phyloP scores from a whole-genome alignment of 2,113 vertebrate genomes.

The Brachypteracias leptosomus region DNA sequence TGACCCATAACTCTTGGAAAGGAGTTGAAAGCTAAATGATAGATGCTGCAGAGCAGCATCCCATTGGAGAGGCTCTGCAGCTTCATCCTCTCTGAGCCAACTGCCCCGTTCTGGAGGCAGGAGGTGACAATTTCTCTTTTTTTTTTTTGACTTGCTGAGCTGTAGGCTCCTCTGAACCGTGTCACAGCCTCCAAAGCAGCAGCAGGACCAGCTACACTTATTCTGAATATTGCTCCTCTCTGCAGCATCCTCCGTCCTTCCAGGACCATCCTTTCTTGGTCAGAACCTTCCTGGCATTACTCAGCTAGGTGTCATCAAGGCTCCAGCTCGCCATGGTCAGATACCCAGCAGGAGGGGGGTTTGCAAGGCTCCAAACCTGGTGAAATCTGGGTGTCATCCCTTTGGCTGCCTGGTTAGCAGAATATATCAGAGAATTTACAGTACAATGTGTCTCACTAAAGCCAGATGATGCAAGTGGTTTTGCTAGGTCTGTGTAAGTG shows the following conservation, averaged over 20 bases:
- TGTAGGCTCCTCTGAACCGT: not conserved
- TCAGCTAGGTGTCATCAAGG: not conserved
- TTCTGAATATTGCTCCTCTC: not conserved
- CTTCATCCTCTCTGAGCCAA: not conserved
- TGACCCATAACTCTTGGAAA: conserved; percentile 61
- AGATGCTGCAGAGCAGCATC: conserved; percentile 1
- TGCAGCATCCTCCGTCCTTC: not conserved
- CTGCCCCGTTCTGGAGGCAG: not conserved
- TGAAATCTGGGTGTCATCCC: not conserved
- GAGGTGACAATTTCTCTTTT: not conserved
- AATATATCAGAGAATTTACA: not conserved
- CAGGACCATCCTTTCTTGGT: not conserved
- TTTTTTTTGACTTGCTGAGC: not conserved
- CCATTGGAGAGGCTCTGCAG: not conserved
- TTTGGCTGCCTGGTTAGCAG: not conserved
- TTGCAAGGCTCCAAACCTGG: not conserved
- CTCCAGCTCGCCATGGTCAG: not conserved
- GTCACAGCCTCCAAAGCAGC: not conserved
- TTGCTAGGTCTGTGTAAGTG: not conserved
- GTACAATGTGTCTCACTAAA: not conserved
- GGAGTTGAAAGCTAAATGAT: conserved; percentile 42
- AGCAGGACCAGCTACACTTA: not conserved
- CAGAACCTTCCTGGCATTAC: not conserved
- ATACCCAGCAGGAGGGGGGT: not conserved
- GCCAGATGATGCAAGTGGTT: not conserved